Base-by-base conservation (phyloP, 2,113 vertebrate genomes). In the Nothobranchius furzeri region DNA sequence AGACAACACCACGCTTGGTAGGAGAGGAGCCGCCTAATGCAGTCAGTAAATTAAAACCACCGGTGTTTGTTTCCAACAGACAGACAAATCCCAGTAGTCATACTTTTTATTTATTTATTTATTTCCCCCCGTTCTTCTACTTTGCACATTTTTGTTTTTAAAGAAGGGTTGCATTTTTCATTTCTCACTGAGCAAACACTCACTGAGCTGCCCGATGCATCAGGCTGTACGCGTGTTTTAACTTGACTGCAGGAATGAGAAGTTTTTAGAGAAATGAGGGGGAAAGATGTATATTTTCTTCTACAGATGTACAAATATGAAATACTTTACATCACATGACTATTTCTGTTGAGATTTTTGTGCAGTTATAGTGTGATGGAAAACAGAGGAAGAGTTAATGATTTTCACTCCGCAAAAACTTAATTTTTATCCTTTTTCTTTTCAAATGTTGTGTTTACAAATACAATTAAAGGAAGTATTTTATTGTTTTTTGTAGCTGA, bases 1-100 rank as follows among this genome's bases (percentile, higher is more conserved):
- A 87, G 79, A 84, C 84, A 87, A 85, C 78, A 88, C 57, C 74
- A 69, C 68, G 81, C 79, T 74, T 66, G 73, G 83, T 68, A 74
- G 73, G 76, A 76, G 63, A 82, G 65, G 66, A 83, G 78, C 78
- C 53, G 58, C 64, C 87, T 82, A 85, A 89, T 85, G 81, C 79
- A 89, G 85, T 84, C 88, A 64, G 76, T 88, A 84, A 88, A 89
- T 87, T 88, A 86, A 88, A 90, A 86, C 79, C 73, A 60, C 60
- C 68, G 12, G 56, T 76, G 80, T 85, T 85, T 56, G 37, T 89
- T 84, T 87, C 82, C 70, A 81, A 74, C 60, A 79, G 73, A 84
- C 67, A 76, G 62, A 64, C 74, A 12, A 45, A 76, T 84, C 74
- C 78, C 72, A 74, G 73, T 73, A 75, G 79, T 87, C 83, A 87